A percentile compares a stretch with the other conserved stretches of the same genome.
Evolutionary conservation across 2,888 invertebrate genomes (phyloP).

Genomic region (Epirrhoe tristata): DNA sequence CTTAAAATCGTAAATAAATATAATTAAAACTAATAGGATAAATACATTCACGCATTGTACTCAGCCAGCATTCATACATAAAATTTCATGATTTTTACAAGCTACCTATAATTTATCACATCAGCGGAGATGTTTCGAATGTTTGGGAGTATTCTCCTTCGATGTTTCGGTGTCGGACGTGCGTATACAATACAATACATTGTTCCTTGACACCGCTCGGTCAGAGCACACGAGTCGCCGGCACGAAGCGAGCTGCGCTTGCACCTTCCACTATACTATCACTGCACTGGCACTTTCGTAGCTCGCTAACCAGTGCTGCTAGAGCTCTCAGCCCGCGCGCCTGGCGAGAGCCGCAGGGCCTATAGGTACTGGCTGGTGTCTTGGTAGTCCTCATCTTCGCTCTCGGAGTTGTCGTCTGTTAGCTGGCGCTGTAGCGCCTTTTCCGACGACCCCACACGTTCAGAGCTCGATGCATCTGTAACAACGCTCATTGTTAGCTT

Average conservation of each 20-base stretch:
- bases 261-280: not conserved
- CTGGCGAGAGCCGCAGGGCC: constrained; percentile 38
- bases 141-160: constrained; percentile 41
- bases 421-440: constrained; percentile 76
- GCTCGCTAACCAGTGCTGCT: not conserved
- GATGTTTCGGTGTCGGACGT: constrained; percentile 41
- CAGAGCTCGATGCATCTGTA: constrained; percentile 81
- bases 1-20: constrained; percentile 70
- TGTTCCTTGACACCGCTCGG: constrained; percentile 27
- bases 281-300: not conserved
- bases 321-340: constrained; percentile 3
- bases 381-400: constrained; percentile 79
- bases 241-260: constrained; percentile 1
- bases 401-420: constrained; percentile 80
- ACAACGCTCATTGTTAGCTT: constrained; percentile 30
- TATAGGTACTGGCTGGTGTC: constrained; percentile 80
- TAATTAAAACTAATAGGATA: constrained; percentile 77
- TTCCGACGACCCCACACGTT: constrained; percentile 68
- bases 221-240: constrained; percentile 20
- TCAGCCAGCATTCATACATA: constrained; percentile 64
- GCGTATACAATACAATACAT: constrained; percentile 30
- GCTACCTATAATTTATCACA: constrained; percentile 62
- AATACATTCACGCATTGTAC: constrained; percentile 79
- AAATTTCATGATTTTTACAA: constrained; percentile 61
- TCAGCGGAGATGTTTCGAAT: constrained; percentile 47